A percentile compares a stretch with the other conserved stretches of the same genome.
These are phyloP conservation scores for Myopa testacea DNA, from an alignment of 2,888 invertebrate genomes.

Conservation along the genomic window DNA sequence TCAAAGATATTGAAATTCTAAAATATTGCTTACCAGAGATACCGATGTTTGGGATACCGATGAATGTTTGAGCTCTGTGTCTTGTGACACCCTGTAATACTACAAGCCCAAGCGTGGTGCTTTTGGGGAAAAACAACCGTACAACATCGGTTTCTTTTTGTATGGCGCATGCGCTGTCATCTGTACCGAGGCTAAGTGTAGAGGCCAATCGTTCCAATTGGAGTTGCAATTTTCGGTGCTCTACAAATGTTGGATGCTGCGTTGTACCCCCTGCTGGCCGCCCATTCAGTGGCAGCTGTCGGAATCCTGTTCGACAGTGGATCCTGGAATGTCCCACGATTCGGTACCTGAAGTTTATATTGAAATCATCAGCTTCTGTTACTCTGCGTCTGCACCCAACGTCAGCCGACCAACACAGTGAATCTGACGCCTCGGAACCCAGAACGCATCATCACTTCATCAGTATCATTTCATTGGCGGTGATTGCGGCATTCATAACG, in stretches of 20 bases:
- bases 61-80: not conserved
- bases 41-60: not conserved
- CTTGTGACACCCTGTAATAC: too few species aligned
- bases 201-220: slow-evolving; percentile 19
- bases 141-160: too few species aligned
- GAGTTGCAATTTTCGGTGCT: not conserved
- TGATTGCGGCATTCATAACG: slow-evolving; percentile 46
- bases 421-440: slow-evolving; percentile 47
- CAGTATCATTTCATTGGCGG: slow-evolving; percentile 46
- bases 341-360: not conserved
- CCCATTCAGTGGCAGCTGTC: not conserved
- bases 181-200: not conserved
- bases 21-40: too few species aligned
- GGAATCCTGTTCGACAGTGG: not conserved
- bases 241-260: slow-evolving; percentile 1
- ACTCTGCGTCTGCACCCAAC: not conserved
- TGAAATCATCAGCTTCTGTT: not conserved
- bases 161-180: slow-evolving; percentile 2
- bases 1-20: too few species aligned
- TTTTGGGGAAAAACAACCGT: too few species aligned
- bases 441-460: slow-evolving; percentile 43
- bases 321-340: not conserved
- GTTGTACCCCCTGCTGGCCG: not conserved
- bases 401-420: slow-evolving; percentile 23
- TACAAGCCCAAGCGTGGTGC: too few species aligned